These are phyloP conservation scores for Polyodon spathula DNA, from an alignment of 2,113 vertebrate genomes.

Conservation along the genomic window DNA sequence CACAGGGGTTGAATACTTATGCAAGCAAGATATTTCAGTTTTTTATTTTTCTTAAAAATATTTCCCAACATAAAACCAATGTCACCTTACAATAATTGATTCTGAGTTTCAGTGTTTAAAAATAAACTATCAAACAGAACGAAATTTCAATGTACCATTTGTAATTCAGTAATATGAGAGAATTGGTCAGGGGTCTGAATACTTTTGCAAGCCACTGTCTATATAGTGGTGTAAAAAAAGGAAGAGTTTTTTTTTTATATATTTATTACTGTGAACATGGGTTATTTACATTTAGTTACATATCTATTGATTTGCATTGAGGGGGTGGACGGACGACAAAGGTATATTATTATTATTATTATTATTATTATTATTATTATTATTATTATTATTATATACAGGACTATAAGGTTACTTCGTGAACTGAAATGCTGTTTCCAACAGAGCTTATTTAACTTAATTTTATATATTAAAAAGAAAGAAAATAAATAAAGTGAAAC, in stretches of 20 bases:
- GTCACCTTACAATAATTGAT: too few relatives aligned
- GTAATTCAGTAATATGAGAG: too few relatives aligned
- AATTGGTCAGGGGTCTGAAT: too few relatives aligned
- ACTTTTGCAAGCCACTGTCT: too few relatives aligned
- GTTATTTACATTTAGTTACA: slow-evolving; percentile 82
- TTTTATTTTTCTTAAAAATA: too few relatives aligned
- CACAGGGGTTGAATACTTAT: too few relatives aligned
- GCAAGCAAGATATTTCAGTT: too few relatives aligned
- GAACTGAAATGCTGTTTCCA: slow-evolving; percentile 49
- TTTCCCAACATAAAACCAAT: too few relatives aligned
- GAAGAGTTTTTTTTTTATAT: slow-evolving; percentile 67
- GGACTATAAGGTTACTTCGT: slow-evolving; percentile 48
- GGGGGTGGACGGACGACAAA: slow-evolving; percentile 50
- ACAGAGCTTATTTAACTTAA: slow-evolving; percentile 45
- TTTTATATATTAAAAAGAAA: slow-evolving; percentile 59
- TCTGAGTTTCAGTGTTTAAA: too few relatives aligned
- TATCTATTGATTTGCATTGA: slow-evolving; percentile 53
- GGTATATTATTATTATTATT: slow-evolving; percentile 49
- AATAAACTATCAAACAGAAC: too few relatives aligned
- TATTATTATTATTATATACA: slow-evolving; percentile 45
- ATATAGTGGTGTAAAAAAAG: too few relatives aligned
- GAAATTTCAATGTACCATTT: too few relatives aligned
- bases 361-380: slow-evolving; percentile 50
- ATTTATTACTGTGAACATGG: slow-evolving; percentile 95
- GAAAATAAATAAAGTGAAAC: slow-evolving; percentile 38